Evolutionary conservation across 2,113 vertebrate species (phyloP), one percentile per base, ranked within the genome.

Genomic region (Okapia johnstoni): DNA sequence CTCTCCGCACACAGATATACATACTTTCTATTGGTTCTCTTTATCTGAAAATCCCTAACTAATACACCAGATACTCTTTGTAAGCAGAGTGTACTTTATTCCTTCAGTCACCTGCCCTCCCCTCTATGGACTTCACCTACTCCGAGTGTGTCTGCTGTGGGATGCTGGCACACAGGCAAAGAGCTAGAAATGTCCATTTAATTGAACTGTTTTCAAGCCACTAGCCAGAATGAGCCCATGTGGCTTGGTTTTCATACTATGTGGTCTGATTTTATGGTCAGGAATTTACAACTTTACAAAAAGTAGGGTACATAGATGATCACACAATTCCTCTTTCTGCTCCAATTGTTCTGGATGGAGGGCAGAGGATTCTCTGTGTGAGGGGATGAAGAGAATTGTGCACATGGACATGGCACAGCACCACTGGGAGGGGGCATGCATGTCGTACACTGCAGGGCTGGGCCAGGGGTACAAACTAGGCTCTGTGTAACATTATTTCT

Each of bases 201-300:
- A 43, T 46, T 63, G 85, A 81, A 63, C 48, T 63, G 46, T 48
- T 40, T 80, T 95, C 66, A 93, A 66, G 94, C 58, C 12, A 40
- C 26, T 46, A 54, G 63, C 36, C 28, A 54, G 25, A 92, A 73
- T 52, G n/a, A 76, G 48, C 14, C 6, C 10, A 23, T 36, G 36
- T 79, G 80, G 28, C 33, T 40, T 95, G 63, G 2, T 63, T 97
- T 96, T 88, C 73, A 84, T 61, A 73, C 16, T 52, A 7, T 26
- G 46, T 66, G 23, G 23, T 66, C 93, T 95, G 66, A 93, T 84
- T 96, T 96, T 93, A 60, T 81, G 55, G 52, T 88, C 50, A 50
- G 21, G 8, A 80, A 77, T 85, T 94, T 19, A 96, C 25, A 95
- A 36, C 26, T 84, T 76, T 50, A 87, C 2, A 70, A 73, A 93